These are phyloP conservation scores for Steatocranus sp. DNA, from an alignment of 2,797 vertebrate genomes.

Conservation along the genomic window DNA sequence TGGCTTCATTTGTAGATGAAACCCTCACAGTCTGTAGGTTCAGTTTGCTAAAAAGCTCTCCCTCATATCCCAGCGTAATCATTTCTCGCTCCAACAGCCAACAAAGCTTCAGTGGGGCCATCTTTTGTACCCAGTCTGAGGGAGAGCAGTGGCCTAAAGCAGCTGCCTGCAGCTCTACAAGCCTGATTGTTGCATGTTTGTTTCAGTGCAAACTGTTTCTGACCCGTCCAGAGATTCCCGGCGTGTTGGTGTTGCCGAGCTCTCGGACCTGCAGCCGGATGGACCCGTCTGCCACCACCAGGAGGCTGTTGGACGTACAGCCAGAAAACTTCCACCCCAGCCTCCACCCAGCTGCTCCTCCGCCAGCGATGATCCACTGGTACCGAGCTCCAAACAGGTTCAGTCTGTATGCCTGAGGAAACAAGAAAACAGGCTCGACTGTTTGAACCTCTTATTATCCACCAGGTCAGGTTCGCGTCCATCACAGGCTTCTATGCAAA, in stretches of 20 bases:
- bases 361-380: constrained; percentile 86
- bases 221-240: constrained; percentile 88
- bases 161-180: not conserved
- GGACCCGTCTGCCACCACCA: constrained; percentile 84
- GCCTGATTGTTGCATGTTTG: not conserved
- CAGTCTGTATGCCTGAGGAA: constrained; percentile 80
- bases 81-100: not conserved
- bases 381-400: constrained; percentile 86
- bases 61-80: not conserved
- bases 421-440: not conserved
- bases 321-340: constrained; percentile 66
- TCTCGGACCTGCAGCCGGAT: constrained; percentile 80
- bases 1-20: not conserved
- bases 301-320: constrained; percentile 76
- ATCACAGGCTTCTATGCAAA: not conserved
- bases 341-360: constrained; percentile 78
- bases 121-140: not conserved
- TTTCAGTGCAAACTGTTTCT: constrained; percentile 9
- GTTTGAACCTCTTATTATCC: not conserved
- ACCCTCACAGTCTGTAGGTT: not conserved
- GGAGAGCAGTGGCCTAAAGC: not conserved
- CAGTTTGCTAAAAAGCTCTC: not conserved
- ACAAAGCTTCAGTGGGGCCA: fast-evolving
- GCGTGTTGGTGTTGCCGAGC: constrained; percentile 71
- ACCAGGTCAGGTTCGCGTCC: fast-evolving